A percentile compares a stretch with the other conserved stretches of the same genome.
Conservation (phyloP, 2,888 invertebrate genomes). For the Brachyptera risi region DNA sequence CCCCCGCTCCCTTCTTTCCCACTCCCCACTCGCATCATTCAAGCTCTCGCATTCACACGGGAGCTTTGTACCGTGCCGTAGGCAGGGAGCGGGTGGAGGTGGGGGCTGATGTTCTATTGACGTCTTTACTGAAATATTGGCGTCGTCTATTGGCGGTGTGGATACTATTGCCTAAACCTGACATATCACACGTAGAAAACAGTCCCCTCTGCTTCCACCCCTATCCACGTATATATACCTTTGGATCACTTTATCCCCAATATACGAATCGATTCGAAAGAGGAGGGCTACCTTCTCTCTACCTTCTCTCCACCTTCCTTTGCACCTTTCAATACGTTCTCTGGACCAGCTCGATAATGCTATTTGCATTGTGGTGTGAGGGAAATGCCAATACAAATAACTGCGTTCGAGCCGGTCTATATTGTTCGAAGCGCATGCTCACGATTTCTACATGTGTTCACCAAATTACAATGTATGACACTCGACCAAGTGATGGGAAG, state of each 20-base stretch:
- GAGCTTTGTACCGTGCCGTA: background rate
- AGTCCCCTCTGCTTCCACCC: background rate
- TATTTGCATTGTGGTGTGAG: background rate
- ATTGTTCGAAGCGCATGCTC: too few relatives aligned
- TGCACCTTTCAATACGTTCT: constrained; percentile 18
- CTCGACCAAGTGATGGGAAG: too few relatives aligned
- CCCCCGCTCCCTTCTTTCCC: too few relatives aligned
- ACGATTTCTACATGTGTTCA: too few relatives aligned
- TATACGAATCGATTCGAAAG: constrained; percentile 33
- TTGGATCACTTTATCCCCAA: constrained; percentile 32
- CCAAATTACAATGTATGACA: too few relatives aligned
- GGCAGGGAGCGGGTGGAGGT: background rate
- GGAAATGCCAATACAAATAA: background rate
- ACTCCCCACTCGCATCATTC: background rate
- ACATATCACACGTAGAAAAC: constrained; percentile 14
- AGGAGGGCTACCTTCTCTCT: background rate
- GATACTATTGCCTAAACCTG: constrained; percentile 17
- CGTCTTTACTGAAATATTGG: constrained; percentile 19
- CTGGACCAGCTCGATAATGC: background rate
- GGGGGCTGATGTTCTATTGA: constrained; percentile 15
- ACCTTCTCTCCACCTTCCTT: too few relatives aligned
- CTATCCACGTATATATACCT: constrained; percentile 22
- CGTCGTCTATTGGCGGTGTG: background rate
- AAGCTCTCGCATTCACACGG: background rate
- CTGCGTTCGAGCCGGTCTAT: too few relatives aligned